Evolutionary conservation across 2,797 vertebrate species (phyloP), one percentile per base, ranked within the genome.

Genomic region (Luscinia luscinia): DNA sequence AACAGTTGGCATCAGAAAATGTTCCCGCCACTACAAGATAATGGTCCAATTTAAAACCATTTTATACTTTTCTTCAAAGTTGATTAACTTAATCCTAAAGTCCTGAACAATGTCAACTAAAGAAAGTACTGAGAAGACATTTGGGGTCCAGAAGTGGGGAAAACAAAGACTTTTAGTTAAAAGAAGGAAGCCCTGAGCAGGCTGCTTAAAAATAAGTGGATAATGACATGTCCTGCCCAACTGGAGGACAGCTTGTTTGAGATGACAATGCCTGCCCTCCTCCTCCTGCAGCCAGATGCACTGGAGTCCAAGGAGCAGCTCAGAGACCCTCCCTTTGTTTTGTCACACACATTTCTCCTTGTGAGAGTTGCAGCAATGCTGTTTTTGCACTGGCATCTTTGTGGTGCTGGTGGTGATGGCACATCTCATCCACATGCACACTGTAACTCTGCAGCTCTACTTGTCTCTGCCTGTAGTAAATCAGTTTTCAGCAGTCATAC

Each of bases 401-500:
- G 61, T 3, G 6, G 45, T 73, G 64, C 57, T 51, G 52, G 9
- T 92, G n/a, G 27, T 27, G 49, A 45, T 21, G 72, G 40, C 48
- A 63, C 0, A 0, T 49, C 75, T 92, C 81, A 67, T 64, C 88
- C 64, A 81, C 76, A 46, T 0, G 1, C 30, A 11, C 15, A 30
- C 9, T 34, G 67, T 23, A 82, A 45, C 67, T 58, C 70, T 46
- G 57, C 30, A 69, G 41, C 68, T 21, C 17, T 22, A 36, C 41
- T 61, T 0, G 0, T 73, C 74, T 84, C 77, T 40, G 38, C 45
- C 51, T 62, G 24, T 20, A 63, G 55, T 86, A 89, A 96, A 94
- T 92, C 84, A 86, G 16, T 81, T 95, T 81, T 89, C 79, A 88
- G 62, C 49, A 67, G 40, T 69, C 79, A 79, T 49, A 91, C 12